These are phyloP conservation scores for Gymnoscopelus microlampas DNA, from an alignment of 2,797 vertebrate genomes.

Conservation along the genomic window DNA sequence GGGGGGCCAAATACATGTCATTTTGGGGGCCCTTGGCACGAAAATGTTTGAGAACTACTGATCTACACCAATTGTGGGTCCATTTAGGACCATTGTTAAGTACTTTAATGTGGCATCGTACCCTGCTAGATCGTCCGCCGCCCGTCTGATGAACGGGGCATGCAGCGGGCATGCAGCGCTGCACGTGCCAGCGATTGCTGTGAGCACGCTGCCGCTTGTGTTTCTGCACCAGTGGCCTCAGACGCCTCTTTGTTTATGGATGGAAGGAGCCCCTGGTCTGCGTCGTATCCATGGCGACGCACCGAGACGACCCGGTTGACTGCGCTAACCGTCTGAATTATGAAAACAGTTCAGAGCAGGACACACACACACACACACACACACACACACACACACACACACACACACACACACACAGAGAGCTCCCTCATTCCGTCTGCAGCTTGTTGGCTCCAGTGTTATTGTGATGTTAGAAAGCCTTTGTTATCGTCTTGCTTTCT, in stretches of 20 bases:
- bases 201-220: slow-evolving; percentile 35
- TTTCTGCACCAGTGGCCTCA: slow-evolving; percentile 55
- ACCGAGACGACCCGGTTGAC: slow-evolving; percentile 51
- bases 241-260: slow-evolving; percentile 55
- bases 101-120: no score
- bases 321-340: slow-evolving; percentile 67
- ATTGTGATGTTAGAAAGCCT: slow-evolving; percentile 14
- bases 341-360: slow-evolving; percentile 61
- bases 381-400: slow-evolving; percentile 9
- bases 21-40: no score
- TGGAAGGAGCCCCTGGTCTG: slow-evolving; percentile 47
- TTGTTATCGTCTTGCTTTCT: slow-evolving; percentile 12
- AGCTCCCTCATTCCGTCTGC: slow-evolving; percentile 22
- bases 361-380: slow-evolving; percentile 15
- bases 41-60: no score
- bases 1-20: no score
- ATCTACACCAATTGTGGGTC: no score
- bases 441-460: slow-evolving; percentile 33
- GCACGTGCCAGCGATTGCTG: slow-evolving; percentile 30
- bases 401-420: not conserved
- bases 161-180: no score
- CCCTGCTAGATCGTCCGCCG: no score
- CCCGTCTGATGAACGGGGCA: no score
- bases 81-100: no score
- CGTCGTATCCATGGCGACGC: slow-evolving; percentile 64